These are phyloP conservation scores for Styela plicata DNA, from an alignment of 23 tunicate species.

Conservation along the genomic window DNA sequence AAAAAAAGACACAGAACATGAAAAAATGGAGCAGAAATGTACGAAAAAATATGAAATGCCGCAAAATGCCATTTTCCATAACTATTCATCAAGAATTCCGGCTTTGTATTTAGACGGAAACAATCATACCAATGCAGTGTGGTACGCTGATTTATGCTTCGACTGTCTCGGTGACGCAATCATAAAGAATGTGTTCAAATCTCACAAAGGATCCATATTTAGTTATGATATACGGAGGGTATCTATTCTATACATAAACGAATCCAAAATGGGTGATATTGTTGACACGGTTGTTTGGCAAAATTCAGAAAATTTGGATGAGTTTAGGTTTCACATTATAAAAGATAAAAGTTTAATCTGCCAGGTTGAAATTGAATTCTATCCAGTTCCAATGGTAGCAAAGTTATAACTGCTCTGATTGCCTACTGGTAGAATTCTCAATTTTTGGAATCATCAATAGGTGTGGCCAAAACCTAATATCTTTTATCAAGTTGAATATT, in stretches of 20 bases:
- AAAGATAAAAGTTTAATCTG: not conserved
- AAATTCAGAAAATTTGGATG: not conserved
- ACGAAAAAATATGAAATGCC: conserved; percentile 4
- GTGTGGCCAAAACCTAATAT: too few species aligned
- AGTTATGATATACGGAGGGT: not conserved
- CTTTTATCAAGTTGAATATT: too few species aligned
- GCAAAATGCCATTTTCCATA: not conserved
- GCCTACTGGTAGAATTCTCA: not conserved
- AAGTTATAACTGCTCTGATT: not conserved
- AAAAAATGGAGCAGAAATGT: not conserved
- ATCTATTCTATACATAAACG: conserved; percentile 9
- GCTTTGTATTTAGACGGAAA: not conserved
- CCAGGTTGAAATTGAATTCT: conserved; percentile 14
- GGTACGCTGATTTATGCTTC: not conserved
- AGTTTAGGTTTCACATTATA: not conserved
- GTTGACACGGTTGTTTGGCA: conserved; percentile 13
- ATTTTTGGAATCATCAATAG: not conserved
- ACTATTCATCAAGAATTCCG: not conserved
- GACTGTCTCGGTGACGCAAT: conserved; percentile 25
- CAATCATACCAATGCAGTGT: not conserved
- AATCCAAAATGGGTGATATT: conserved; percentile 7
- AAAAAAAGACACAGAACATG: not conserved
- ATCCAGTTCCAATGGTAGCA: not conserved
- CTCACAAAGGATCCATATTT: not conserved
- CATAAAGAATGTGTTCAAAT: too few species aligned